Conservation (phyloP, 2,888 invertebrate species). For the Zaprionus bogoriensis region DNA sequence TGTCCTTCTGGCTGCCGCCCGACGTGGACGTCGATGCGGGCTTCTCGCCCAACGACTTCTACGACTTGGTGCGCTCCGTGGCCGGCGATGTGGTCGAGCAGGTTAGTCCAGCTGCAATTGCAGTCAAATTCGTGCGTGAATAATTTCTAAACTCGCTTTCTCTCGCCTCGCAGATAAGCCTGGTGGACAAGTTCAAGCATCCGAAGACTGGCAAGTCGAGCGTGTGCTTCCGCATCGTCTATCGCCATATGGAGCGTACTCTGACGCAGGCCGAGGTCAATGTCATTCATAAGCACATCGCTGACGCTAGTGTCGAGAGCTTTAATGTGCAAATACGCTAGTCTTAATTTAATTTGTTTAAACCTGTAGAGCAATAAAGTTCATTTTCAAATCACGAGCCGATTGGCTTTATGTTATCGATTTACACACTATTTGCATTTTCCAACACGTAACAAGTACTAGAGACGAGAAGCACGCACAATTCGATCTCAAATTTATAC, state of each 20-base stretch:
- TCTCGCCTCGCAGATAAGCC: slow-evolving; percentile 86
- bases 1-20: slow-evolving; percentile 97
- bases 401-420: slow-evolving; percentile 1
- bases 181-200: slow-evolving; percentile 94
- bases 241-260: slow-evolving; percentile 95
- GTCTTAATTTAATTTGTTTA: slow-evolving; percentile 34
- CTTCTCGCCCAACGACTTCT: slow-evolving; percentile 93
- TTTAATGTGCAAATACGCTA: slow-evolving; percentile 82
- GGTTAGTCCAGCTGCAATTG: slow-evolving; percentile 83
- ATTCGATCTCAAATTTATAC: too few species aligned
- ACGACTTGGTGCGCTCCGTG: slow-evolving; percentile 93
- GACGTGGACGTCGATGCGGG: slow-evolving; percentile 84
- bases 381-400: slow-evolving; percentile 3
- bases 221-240: slow-evolving; percentile 95
- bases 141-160: slow-evolving; percentile 52
- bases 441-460: background rate
- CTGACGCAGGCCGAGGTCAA: slow-evolving; percentile 94
- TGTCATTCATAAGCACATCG: slow-evolving; percentile 90
- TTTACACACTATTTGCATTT: background rate
- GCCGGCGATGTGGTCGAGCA: slow-evolving; percentile 98
- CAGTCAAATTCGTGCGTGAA: background rate
- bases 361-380: slow-evolving; percentile 3
- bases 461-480: too few species aligned
- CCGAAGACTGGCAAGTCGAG: slow-evolving; percentile 92
- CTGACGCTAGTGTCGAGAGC: slow-evolving; percentile 83